Evolutionary conservation across 2,888 invertebrate genomes (phyloP).

Genomic region (Campaea margaritaria): DNA sequence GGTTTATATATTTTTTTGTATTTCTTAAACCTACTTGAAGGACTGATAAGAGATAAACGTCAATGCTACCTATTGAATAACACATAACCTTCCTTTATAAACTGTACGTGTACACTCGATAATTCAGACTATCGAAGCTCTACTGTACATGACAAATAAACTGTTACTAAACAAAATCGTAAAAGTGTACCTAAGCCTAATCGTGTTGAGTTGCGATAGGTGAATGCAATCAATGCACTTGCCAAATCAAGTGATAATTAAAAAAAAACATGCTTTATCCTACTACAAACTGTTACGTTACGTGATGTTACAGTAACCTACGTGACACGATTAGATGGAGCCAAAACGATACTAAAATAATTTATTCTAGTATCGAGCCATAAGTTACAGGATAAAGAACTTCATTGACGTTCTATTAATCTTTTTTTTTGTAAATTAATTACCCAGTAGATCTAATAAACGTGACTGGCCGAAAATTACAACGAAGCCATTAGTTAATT

Average conservation of each 20-base stretch:
- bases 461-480: slow-evolving; percentile 12
- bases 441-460: not conserved
- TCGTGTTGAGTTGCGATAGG: slow-evolving; percentile 9
- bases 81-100: too few relatives aligned
- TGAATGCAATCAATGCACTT: slow-evolving; percentile 39
- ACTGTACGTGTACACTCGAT: too few relatives aligned
- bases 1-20: too few relatives aligned
- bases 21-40: too few relatives aligned
- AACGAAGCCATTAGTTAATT: slow-evolving; percentile 25
- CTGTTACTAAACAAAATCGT: too few relatives aligned
- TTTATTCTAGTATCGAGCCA: slow-evolving; percentile 27
- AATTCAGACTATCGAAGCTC: too few relatives aligned
- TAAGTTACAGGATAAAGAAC: slow-evolving; percentile 10
- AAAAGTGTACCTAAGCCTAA: too few relatives aligned
- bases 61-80: too few relatives aligned
- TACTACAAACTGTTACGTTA: slow-evolving; percentile 37
- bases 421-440: slow-evolving; percentile 22
- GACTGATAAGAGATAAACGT: too few relatives aligned
- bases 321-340: slow-evolving; percentile 66
- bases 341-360: slow-evolving; percentile 13
- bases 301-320: slow-evolving; percentile 47
- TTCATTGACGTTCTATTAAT: too few relatives aligned
- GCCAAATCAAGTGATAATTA: slow-evolving; percentile 38
- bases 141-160: too few relatives aligned
- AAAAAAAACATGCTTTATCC: slow-evolving; percentile 53